phyloP scores from a whole-genome alignment of 2,113 vertebrate species.

The Tyto alba region DNA sequence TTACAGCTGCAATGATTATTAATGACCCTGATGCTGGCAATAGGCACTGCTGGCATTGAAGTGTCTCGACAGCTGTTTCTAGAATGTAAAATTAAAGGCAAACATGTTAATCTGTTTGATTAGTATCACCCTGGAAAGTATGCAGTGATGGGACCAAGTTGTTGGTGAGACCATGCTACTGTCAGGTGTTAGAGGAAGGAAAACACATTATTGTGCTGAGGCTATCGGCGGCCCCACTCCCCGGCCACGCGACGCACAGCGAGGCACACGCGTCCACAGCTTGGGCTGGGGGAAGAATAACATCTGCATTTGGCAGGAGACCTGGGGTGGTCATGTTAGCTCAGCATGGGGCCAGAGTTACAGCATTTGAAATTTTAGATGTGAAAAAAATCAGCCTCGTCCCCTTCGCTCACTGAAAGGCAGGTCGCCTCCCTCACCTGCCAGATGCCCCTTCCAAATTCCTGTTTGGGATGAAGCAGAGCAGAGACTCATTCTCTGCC shows the following conservation, averaged over 20 bases:
- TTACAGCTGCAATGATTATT: slow-evolving; percentile 51
- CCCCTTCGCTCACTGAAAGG: neutral
- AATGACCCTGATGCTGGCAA: slow-evolving; percentile 47
- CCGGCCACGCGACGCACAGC: neutral
- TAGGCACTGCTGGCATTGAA: slow-evolving; percentile 41
- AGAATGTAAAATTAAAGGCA: slow-evolving; percentile 59
- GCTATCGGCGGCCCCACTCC: neutral
- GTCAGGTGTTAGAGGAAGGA: slow-evolving; percentile 42
- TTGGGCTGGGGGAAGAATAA: neutral
- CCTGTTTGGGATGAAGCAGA: neutral
- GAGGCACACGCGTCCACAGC: neutral
- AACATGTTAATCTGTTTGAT: slow-evolving; percentile 64
- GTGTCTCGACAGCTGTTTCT: slow-evolving; percentile 53
- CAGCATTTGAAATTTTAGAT: neutral
- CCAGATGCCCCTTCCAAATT: neutral
- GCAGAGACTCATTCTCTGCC: neutral
- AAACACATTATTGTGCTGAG: slow-evolving; percentile 41
- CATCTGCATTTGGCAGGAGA: neutral
- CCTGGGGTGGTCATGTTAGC: neutral
- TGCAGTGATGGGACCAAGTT: neutral
- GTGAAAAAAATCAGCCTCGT: neutral
- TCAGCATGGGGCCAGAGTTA: neutral
- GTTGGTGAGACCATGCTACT: neutral
- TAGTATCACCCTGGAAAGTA: slow-evolving; percentile 29
- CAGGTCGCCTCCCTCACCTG: neutral